Evolutionary conservation across 64 coral and sea anemone species (phyloP).

Genomic region (Astreopora myriophthalma): DNA sequence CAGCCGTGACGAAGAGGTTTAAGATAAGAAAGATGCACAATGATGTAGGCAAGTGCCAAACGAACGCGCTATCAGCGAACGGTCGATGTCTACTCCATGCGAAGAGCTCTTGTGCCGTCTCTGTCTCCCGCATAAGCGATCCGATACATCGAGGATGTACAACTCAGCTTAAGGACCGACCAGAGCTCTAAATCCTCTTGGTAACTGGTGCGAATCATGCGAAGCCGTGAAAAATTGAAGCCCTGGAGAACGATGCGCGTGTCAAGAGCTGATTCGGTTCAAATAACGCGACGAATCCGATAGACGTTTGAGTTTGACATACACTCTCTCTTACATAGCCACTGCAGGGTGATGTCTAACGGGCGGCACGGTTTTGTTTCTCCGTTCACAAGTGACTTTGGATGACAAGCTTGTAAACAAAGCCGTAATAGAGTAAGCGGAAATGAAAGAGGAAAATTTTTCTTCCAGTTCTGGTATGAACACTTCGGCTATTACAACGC

Average conservation of each 20-base stretch:
- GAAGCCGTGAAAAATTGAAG: background rate
- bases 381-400: background rate
- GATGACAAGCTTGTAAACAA: slow-evolving; percentile 30
- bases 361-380: background rate
- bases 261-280: background rate
- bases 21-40: background rate
- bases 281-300: background rate
- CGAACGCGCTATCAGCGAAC: background rate
- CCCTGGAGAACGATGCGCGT: background rate
- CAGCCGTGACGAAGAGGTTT: background rate
- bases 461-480: background rate
- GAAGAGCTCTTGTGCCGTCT: background rate
- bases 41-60: background rate
- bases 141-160: slow-evolving; percentile 38
- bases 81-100: slow-evolving; percentile 26
- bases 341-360: background rate
- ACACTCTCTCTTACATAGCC: background rate
- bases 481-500: background rate
- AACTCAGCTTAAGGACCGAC: background rate
- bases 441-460: slow-evolving; percentile 25
- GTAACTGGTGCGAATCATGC: background rate
- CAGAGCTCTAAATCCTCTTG: slow-evolving; percentile 5
- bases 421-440: background rate
- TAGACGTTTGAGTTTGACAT: background rate
- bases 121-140: slow-evolving; percentile 49